Evolutionary conservation across 2,113 vertebrate genomes (phyloP).

Genomic region (Pterocles burchelli): DNA sequence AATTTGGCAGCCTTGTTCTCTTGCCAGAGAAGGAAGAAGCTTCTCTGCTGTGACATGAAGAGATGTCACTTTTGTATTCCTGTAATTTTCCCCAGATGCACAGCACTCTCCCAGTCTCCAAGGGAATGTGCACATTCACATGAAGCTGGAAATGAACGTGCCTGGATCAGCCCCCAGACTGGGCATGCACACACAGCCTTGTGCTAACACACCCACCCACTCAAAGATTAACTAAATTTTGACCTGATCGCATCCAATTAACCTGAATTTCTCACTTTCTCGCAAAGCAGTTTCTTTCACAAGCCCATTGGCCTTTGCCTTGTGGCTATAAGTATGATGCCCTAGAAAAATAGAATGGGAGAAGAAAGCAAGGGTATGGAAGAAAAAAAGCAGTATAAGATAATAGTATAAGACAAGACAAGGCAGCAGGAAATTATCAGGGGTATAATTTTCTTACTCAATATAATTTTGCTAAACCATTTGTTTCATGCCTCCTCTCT

Average conservation of each 20-base stretch:
- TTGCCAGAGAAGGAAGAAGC: slow-evolving; percentile 4
- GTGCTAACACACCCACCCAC: slow-evolving; percentile 58
- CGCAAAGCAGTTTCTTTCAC: slow-evolving; percentile 33
- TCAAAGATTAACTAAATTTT: slow-evolving; percentile 71
- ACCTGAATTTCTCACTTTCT: slow-evolving; percentile 73
- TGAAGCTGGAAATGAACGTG: slow-evolving; percentile 15
- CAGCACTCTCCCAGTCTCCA: slow-evolving; percentile 9
- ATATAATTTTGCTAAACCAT: neutral
- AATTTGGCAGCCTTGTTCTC: neutral
- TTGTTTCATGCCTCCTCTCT: neutral
- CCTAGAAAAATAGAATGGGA: slow-evolving; percentile 34
- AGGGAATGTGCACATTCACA: slow-evolving; percentile 39
- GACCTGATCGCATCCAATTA: slow-evolving; percentile 74
- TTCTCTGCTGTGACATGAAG: slow-evolving; percentile 26
- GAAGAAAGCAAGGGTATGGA: neutral
- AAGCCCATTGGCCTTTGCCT: slow-evolving; percentile 64
- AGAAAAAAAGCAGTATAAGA: neutral
- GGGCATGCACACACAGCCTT: slow-evolving; percentile 26
- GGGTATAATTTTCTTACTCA: neutral
- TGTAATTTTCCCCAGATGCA: neutral
- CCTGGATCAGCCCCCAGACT: slow-evolving; percentile 35
- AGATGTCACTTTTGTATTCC: slow-evolving; percentile 22
- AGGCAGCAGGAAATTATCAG: neutral
- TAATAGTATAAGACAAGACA: neutral
- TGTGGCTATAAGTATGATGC: slow-evolving; percentile 57